A percentile compares a stretch with the other conserved stretches of the same genome.
These are phyloP conservation scores for Volucella inflata DNA, from an alignment of 2,888 invertebrate species.

Conservation along the genomic window DNA sequence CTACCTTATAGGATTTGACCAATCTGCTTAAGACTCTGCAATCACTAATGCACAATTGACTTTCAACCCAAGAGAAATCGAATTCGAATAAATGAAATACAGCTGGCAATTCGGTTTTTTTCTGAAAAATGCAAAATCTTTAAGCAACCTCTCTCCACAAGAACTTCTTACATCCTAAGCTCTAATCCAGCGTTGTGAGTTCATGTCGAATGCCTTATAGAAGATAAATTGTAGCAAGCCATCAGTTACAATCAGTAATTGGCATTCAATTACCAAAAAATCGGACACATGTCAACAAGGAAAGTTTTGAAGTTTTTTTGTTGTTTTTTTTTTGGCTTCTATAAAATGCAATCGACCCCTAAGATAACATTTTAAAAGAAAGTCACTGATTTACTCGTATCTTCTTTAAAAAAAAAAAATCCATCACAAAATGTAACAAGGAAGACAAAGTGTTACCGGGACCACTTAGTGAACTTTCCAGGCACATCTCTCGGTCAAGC, in stretches of 20 bases:
- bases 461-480: slow-evolving; percentile 55
- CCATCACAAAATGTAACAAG: slow-evolving; percentile 21
- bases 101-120: too few relatives aligned
- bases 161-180: too few relatives aligned
- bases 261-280: slow-evolving; percentile 32
- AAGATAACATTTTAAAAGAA: not conserved
- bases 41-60: too few relatives aligned
- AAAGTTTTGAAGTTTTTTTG: slow-evolving; percentile 15
- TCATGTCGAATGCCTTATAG: too few relatives aligned
- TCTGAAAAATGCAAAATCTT: too few relatives aligned
- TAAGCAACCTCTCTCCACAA: too few relatives aligned
- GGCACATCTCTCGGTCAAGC: slow-evolving; percentile 34
- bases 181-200: too few relatives aligned
- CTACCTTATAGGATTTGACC: too few relatives aligned
- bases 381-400: not conserved
- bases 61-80: too few relatives aligned
- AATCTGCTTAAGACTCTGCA: too few relatives aligned
- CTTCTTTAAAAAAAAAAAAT: slow-evolving; percentile 32
- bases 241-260: not conserved
- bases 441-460: slow-evolving; percentile 37
- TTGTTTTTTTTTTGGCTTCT: not conserved
- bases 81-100: too few relatives aligned
- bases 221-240: too few relatives aligned
- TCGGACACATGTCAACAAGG: not conserved
- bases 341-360: not conserved